Conservation (phyloP, 1,140 invertebrate species). For the Atta cephalotes region DNA sequence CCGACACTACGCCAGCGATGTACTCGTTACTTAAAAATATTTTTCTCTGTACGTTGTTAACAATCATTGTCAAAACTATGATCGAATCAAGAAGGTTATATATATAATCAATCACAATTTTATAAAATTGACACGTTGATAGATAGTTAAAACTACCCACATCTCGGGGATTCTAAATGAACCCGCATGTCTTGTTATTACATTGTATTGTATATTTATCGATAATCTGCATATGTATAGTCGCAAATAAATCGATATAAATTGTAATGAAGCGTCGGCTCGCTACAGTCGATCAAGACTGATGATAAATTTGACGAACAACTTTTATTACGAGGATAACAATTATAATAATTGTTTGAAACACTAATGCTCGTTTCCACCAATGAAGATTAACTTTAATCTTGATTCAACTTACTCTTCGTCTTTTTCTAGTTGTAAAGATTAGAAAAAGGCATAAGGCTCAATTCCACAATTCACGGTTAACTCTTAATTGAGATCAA, state of each 20-base stretch:
- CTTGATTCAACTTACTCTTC: no score
- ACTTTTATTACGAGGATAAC: constrained; percentile 47
- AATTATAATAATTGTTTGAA: constrained; percentile 57
- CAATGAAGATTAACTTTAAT: no score
- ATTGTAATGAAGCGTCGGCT: constrained; percentile 51
- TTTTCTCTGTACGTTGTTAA: constrained; percentile 48
- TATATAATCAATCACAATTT: background rate
- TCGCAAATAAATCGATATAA: constrained; percentile 64
- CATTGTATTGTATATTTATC: constrained; percentile 20
- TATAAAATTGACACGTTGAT: background rate
- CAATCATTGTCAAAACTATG: constrained; percentile 27
- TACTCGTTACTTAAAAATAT: background rate
- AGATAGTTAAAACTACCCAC: background rate
- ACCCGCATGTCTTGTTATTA: constrained; percentile 54
- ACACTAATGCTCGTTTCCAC: no score
- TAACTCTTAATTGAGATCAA: no score
- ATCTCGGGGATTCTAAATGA: constrained; percentile 32
- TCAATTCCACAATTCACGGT: no score
- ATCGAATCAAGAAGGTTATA: background rate
- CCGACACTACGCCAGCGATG: constrained; percentile 39
- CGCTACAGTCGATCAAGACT: constrained; percentile 15
- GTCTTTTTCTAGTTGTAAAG: no score
- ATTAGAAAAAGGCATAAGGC: no score
- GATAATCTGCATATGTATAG: constrained; percentile 28
- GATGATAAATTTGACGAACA: constrained; percentile 63